These are phyloP conservation scores for Torymus aiolomorphi DNA, from an alignment of 2,888 invertebrate genomes.

Conservation along the genomic window DNA sequence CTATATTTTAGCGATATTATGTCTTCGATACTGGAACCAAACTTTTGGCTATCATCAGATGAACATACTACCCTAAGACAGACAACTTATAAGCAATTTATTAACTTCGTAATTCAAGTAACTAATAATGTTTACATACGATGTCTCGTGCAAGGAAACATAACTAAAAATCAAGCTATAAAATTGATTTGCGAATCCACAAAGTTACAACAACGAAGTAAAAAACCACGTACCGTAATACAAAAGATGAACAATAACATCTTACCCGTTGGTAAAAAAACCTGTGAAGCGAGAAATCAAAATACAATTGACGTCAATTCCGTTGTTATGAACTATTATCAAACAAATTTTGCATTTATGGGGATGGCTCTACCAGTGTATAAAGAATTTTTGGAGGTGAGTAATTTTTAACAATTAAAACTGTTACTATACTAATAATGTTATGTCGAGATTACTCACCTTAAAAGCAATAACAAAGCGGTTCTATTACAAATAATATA, in stretches of 20 bases:
- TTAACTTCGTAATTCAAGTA: slow-evolving; percentile 79
- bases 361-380: slow-evolving; percentile 78
- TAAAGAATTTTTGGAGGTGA: slow-evolving; percentile 85
- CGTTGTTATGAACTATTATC: slow-evolving; percentile 91
- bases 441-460: too few relatives aligned
- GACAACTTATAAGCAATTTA: slow-evolving; percentile 80
- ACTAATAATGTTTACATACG: slow-evolving; percentile 82
- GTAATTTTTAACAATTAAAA: too few relatives aligned
- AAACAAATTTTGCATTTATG: slow-evolving; percentile 82
- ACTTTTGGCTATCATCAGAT: slow-evolving; percentile 82
- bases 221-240: slow-evolving; percentile 75
- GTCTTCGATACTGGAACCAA: slow-evolving; percentile 81
- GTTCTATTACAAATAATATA: too few relatives aligned
- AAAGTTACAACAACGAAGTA: slow-evolving; percentile 78
- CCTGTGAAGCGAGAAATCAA: slow-evolving; percentile 83
- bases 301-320: slow-evolving; percentile 87
- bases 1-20: slow-evolving; percentile 80
- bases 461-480: too few relatives aligned
- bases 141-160: slow-evolving; percentile 89
- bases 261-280: slow-evolving; percentile 83
- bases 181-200: slow-evolving; percentile 79
- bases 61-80: slow-evolving; percentile 79
- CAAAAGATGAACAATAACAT: slow-evolving; percentile 79
- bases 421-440: too few relatives aligned
- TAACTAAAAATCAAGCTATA: slow-evolving; percentile 80